phyloP scores from a whole-genome alignment of 2,797 vertebrate genomes.

The Rallus crepitans region DNA sequence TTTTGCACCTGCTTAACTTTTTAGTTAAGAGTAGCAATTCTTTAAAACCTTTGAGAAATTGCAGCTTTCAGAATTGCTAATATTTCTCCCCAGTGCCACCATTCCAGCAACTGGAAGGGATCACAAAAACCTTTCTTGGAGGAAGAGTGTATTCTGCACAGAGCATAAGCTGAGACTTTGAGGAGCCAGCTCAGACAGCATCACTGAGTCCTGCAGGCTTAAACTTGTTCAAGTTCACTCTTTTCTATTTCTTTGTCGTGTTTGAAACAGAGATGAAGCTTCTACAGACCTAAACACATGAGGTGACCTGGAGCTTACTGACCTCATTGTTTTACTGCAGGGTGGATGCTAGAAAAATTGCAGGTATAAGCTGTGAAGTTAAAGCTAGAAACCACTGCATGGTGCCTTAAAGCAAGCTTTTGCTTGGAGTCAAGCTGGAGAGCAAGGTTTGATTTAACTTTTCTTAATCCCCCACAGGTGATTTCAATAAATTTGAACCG shows the following conservation, averaged over 20 bases:
- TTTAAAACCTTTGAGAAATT: background rate
- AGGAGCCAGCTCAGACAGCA: background rate
- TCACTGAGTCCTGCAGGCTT: fast-evolving
- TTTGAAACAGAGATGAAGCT: background rate
- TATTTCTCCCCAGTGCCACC: background rate
- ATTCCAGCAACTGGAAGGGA: background rate
- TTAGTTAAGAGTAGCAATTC: background rate
- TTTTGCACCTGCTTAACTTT: background rate
- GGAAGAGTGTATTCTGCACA: background rate
- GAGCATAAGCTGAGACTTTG: background rate
- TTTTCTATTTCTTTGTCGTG: background rate
- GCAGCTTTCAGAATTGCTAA: background rate
- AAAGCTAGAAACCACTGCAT: background rate
- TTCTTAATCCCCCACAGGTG: background rate
- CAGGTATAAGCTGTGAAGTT: background rate
- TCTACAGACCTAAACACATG: background rate
- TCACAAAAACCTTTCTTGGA: background rate
- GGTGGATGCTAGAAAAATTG: background rate
- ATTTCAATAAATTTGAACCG: background rate
- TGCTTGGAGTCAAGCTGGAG: background rate
- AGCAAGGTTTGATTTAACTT: background rate
- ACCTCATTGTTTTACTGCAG: background rate
- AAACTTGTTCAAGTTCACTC: background rate
- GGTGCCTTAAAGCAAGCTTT: background rate
- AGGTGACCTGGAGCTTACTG: background rate